A percentile compares a stretch with the other conserved stretches of the same genome.
Evolutionary conservation across 2,797 vertebrate species (phyloP).

Genomic region (Molossus molossus): DNA sequence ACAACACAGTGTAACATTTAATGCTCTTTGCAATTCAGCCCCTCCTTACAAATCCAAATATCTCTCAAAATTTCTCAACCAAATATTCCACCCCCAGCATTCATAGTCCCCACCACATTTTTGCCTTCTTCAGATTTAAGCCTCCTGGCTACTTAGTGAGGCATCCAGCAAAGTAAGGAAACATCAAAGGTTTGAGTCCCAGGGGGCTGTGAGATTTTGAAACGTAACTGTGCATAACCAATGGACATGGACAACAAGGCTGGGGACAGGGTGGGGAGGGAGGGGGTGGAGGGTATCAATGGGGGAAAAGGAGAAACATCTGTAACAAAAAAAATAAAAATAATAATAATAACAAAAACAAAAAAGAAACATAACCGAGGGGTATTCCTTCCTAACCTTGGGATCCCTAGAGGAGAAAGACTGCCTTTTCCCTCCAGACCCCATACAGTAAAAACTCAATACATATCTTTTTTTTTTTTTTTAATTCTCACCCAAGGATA

Average conservation of each 20-base stretch:
- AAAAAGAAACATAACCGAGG: neutral
- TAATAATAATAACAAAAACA: too few relatives aligned
- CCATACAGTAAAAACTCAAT: neutral
- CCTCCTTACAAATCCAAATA: neutral
- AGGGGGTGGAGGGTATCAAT: too few relatives aligned
- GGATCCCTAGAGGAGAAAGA: neutral
- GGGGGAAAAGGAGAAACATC: too few relatives aligned
- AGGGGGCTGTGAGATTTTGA: neutral
- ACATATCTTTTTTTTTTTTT: neutral
- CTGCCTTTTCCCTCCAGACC: neutral
- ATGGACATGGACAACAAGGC: too few relatives aligned
- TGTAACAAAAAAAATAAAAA: too few relatives aligned
- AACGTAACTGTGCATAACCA: neutral
- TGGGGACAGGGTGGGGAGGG: too few relatives aligned
- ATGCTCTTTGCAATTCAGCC: neutral
- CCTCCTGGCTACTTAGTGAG: neutral
- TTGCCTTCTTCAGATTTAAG: neutral
- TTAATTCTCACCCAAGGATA: too few relatives aligned
- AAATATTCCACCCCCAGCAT: neutral
- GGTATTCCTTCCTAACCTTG: neutral
- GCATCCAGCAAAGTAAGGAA: neutral
- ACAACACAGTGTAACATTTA: neutral
- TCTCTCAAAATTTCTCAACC: neutral
- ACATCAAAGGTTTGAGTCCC: neutral
- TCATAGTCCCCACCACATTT: neutral